Conservation (phyloP, 2,888 invertebrate genomes). For the Spodoptera exigua region DNA sequence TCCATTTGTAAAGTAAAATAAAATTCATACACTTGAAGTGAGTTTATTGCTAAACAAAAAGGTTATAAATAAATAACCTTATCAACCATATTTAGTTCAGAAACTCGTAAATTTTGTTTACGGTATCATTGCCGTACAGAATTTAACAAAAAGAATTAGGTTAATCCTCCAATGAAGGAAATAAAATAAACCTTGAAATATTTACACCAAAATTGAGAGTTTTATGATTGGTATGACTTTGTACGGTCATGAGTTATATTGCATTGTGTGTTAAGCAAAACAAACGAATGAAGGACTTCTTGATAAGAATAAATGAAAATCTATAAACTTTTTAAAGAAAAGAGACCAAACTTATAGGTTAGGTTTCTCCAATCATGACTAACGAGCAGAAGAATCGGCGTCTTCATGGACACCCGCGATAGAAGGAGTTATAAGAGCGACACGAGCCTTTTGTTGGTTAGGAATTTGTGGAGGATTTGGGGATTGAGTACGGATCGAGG, state of each 20-base stretch:
- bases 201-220: constrained; percentile 30
- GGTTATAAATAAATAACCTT: constrained; percentile 48
- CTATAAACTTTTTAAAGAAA: too few relatives aligned
- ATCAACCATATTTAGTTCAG: constrained; percentile 51
- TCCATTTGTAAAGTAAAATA: constrained; percentile 36
- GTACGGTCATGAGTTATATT: too few relatives aligned
- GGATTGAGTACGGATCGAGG: too few relatives aligned
- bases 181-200: constrained; percentile 51
- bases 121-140: constrained; percentile 26
- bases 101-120: constrained; percentile 52
- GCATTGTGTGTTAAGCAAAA: not conserved
- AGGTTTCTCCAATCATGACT: too few relatives aligned
- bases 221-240: constrained; percentile 17
- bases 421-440: too few relatives aligned
- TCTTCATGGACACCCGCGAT: too few relatives aligned
- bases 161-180: constrained; percentile 56
- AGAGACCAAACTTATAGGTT: too few relatives aligned
- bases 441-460: too few relatives aligned
- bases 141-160: constrained; percentile 37
- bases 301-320: too few relatives aligned
- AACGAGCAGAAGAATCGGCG: too few relatives aligned
- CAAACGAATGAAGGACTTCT: too few relatives aligned
- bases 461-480: too few relatives aligned
- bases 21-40: constrained; percentile 32
- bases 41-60: constrained; percentile 45